Evolutionary conservation across 92 coral and sea anemone species (phyloP).

Genomic region (Umimayanthus chanpuru): DNA sequence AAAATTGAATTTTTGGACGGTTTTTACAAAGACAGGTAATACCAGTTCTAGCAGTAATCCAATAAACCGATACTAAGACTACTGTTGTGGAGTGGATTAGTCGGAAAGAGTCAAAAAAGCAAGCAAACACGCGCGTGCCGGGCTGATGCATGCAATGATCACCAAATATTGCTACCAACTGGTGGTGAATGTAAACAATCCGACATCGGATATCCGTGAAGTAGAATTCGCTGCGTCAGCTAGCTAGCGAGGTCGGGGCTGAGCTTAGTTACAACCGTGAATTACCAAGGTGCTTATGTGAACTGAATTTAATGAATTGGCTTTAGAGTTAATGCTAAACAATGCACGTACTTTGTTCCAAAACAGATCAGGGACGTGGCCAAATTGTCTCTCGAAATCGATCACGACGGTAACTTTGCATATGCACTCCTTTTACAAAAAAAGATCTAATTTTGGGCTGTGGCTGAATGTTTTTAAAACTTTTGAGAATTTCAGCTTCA

Average conservation of each 20-base stretch:
- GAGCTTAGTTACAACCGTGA: not conserved
- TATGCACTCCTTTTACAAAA: no score
- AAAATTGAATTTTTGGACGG: slow-evolving; percentile 1
- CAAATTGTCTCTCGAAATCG: no score
- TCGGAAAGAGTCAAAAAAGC: not conserved
- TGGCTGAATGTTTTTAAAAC: no score
- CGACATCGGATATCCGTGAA: not conserved
- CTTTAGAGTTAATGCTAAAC: no score
- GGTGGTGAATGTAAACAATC: not conserved
- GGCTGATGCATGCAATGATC: not conserved
- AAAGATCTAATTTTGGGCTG: no score
- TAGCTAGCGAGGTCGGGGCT: not conserved
- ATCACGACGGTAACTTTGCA: no score
- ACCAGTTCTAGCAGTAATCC: not conserved
- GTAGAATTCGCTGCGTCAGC: not conserved
- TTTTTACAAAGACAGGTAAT: not conserved
- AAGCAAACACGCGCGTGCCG: not conserved
- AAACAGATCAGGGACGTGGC: no score
- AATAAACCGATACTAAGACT: not conserved
- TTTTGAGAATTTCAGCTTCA: no score
- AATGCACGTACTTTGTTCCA: no score
- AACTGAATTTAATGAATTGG: no score
- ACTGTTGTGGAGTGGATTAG: not conserved
- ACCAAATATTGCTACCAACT: not conserved
- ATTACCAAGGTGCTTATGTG: not conserved